These are phyloP conservation scores for Chaetops frenatus DNA, from an alignment of 2,113 vertebrate species.

Conservation along the genomic window DNA sequence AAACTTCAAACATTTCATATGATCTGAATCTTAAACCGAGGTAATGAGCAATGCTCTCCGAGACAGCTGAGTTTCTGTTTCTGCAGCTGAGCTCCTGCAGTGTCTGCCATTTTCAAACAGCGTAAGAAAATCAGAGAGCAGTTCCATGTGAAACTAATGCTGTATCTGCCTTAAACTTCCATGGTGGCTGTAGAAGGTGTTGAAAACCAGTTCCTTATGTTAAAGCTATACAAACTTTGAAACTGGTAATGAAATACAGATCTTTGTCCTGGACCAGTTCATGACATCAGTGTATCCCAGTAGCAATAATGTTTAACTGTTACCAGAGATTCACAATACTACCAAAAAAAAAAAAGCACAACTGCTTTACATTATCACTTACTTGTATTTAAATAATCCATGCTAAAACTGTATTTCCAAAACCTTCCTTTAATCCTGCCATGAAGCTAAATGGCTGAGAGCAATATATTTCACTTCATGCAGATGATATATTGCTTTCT, in stretches of 20 bases:
- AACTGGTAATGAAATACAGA: constrained; percentile 14
- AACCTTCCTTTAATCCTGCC: constrained; percentile 2
- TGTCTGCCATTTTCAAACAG: neutral
- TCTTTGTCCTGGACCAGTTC: neutral
- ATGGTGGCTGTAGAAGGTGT: neutral
- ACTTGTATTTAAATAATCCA: neutral
- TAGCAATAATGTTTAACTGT: neutral
- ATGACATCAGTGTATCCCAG: neutral
- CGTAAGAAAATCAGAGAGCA: neutral
- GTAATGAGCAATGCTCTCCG: neutral
- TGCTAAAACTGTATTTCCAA: neutral
- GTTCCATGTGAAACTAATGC: neutral
- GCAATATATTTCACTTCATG: constrained; percentile 25
- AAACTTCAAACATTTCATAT: neutral
- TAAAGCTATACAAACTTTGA: neutral
- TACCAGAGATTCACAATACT: neutral
- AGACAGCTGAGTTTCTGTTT: neutral
- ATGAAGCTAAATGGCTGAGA: neutral
- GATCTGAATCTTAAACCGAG: neutral
- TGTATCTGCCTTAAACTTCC: neutral
- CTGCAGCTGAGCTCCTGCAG: neutral
- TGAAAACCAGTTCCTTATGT: constrained; percentile 1
- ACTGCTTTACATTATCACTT: constrained; percentile 25
- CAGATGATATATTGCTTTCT: constrained; percentile 14
- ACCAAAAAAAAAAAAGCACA: constrained; percentile 4